Conservation (phyloP, 2,888 invertebrate species). For the Ophraella communa region DNA sequence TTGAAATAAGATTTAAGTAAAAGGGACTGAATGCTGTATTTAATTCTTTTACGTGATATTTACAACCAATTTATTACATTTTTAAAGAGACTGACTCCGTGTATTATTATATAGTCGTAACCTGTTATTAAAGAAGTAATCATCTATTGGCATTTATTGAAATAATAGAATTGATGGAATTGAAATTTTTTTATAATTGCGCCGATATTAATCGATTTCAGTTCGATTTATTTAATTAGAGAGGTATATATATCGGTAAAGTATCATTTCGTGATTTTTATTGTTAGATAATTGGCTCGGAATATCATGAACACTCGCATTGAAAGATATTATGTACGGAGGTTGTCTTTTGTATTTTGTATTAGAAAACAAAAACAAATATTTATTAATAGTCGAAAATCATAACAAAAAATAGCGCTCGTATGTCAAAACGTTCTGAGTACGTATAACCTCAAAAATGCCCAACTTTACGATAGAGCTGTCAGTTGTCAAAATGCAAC, state of each 20-base stretch:
- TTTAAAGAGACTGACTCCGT: conserved; percentile 52
- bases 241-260: not conserved
- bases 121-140: conserved; percentile 52
- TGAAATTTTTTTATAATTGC: conserved; percentile 27
- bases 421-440: too few species aligned
- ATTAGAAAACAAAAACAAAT: too few species aligned
- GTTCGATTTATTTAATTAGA: conserved; percentile 35
- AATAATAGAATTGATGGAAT: conserved; percentile 49
- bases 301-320: too few species aligned
- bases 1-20: conserved; percentile 61
- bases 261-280: not conserved
- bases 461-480: too few species aligned
- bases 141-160: conserved; percentile 53
- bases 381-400: too few species aligned
- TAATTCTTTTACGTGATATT: conserved; percentile 62
- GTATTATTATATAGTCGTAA: conserved; percentile 49
- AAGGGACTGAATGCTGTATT: conserved; percentile 60
- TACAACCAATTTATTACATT: conserved; percentile 58
- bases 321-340: too few species aligned
- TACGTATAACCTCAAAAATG: too few species aligned
- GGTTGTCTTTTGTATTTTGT: too few species aligned
- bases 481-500: too few species aligned
- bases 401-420: too few species aligned
- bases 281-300: too few species aligned
- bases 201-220: conserved; percentile 41